phyloP scores from a whole-genome alignment of 2,888 invertebrate species.

The Tenthredo mesomela region DNA sequence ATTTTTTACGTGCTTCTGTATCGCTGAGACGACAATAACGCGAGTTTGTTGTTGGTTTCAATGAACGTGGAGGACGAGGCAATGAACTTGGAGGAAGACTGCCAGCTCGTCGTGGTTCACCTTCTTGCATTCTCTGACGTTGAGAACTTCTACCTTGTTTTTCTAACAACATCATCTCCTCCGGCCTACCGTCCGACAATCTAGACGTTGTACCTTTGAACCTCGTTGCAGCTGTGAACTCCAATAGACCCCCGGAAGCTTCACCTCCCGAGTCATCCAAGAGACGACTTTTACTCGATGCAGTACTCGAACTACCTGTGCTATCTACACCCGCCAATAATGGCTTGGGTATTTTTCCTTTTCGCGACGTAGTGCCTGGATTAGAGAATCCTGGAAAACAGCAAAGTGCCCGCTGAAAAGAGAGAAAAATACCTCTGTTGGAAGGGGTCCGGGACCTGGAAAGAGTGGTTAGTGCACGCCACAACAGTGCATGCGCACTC shows the following conservation, averaged over 20 bases:
- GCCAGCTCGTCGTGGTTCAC: slow-evolving; percentile 75
- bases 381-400: slow-evolving; percentile 92
- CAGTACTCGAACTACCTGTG: slow-evolving; percentile 75
- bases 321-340: slow-evolving; percentile 84
- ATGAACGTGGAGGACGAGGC: slow-evolving; percentile 84
- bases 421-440: slow-evolving; percentile 78
- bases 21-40: slow-evolving; percentile 75
- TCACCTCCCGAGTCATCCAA: slow-evolving; percentile 71
- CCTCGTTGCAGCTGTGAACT: slow-evolving; percentile 70
- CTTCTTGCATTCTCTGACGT: slow-evolving; percentile 84
- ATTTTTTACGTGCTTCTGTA: slow-evolving; percentile 74
- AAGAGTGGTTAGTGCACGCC: slow-evolving; percentile 79
- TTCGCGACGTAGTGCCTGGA: slow-evolving; percentile 87
- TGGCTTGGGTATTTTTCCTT: slow-evolving; percentile 88
- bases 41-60: slow-evolving; percentile 70
- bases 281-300: slow-evolving; percentile 75
- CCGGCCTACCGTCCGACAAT: slow-evolving; percentile 80
- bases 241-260: slow-evolving; percentile 75
- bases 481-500: slow-evolving; percentile 78
- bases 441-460: slow-evolving; percentile 75
- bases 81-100: slow-evolving; percentile 87
- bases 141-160: slow-evolving; percentile 89
- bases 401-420: slow-evolving; percentile 90
- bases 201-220: slow-evolving; percentile 70
- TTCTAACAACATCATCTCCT: slow-evolving; percentile 87